Base-by-base conservation (phyloP, 2,113 vertebrate genomes). In the Empidonax alnorum region DNA sequence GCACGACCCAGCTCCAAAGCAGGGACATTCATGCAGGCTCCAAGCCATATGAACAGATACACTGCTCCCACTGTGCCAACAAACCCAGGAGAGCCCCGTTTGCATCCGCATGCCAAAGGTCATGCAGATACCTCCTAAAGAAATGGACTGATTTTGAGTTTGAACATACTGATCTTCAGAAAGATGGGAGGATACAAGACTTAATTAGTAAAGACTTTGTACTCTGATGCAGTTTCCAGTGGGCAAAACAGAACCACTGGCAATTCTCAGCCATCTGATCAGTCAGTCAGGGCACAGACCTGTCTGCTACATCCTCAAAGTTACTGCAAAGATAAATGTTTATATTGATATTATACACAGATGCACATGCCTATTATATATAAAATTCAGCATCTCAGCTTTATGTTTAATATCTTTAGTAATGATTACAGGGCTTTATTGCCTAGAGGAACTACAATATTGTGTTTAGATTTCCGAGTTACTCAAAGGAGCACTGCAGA, bases 61-160 rank as follows among this genome's bases (percentile, higher is more conserved):
- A 10, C 44, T 16, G 23, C 52, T 53, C n/a, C 62, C 0, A 0
- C 7, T 37, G 31, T 66, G 56, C n/a, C 83, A 85, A 7, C 1
- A 2, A 30, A 62, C 41, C 35, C 53, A 46, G 39, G 18, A 69
- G 55, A 14, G 17, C 24, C 12, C 25, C 4, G 5, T 2, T 19
- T 25, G 11, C 31, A 35, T 49, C 49, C 53, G 12, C 42, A 33
- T 67, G 37, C 66, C 65, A 33, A 33, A 76, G 25, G 63, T 31
- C 58, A 39, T 1, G 5, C 9, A 83, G 14, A 30, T 30, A 44
- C 25, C 17, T 53, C 59, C 58, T 24, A 69, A 90, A 33, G 33
- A 66, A 27, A 33, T 1, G 14, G 4, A 18, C 14, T 7, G 58
- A 46, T 23, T 44, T 31, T 18, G 35, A 56, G 7, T 47, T 44